Base-by-base conservation (phyloP, 2,888 invertebrate genomes). In the Drosophila algonquin region DNA sequence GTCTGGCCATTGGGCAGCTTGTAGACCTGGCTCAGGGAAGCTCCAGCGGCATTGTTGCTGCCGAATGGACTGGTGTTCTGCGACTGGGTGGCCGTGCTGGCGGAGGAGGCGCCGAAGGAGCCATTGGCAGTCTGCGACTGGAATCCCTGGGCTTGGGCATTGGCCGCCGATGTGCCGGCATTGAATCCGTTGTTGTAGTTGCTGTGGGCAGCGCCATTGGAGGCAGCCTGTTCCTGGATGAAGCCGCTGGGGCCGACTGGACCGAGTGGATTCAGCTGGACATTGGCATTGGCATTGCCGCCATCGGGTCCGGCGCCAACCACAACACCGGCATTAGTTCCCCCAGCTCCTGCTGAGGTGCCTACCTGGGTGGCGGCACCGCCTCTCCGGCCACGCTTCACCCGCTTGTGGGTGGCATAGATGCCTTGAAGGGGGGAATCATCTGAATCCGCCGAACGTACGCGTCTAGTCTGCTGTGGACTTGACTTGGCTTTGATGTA, bases 401-500 rank as follows among this genome's bases (percentile, higher is more conserved):
- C 87, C 6, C 91, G 87, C 60, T 79, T 83, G 61, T 87, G 90
- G n/a, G 79, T 64, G 1, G 76, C 63, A 46, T 81, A 76, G 4
- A 87, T 72, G 30, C 67, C 76, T 8, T 44, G 65, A 1, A 77
- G 71, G 1, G 14, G 2, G 40, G 65, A 21, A 21, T 74, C 67
- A 6, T 53, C 63, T 6, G 76, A 44, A 12, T 48, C 12, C 10
- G 74, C 63, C 0, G 89, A 76, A 4, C 85, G 86, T 35, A 73
- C 90, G 12, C 76, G 78, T 59, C 79, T 55, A 18, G 76, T 81
- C 30, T 70, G 80, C 14, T 61, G 74, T 24, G 80, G 83, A n/a
- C 24, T 24, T 24, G 85, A 73, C 69, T 93, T 93, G 16, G 92
- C 91, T 63, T 91, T 91, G 18, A 93, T 93, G 45, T 92, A 91